Percentiles rank a stretch among this genome's conserved stretches.
These are phyloP conservation scores for Microctonus aethiopoides DNA, from an alignment of 2,888 invertebrate genomes.

Conservation along the genomic window DNA sequence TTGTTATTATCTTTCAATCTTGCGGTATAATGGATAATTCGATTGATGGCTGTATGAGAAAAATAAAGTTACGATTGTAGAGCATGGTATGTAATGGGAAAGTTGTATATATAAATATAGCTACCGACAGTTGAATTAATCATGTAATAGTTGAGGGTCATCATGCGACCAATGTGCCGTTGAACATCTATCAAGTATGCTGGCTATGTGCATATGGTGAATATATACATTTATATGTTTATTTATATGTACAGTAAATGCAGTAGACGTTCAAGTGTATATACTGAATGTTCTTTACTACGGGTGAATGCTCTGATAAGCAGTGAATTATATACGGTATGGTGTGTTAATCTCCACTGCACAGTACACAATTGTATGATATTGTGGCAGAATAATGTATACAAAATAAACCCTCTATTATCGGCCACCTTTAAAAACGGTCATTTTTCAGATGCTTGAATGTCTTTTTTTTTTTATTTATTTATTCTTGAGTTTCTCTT, in stretches of 20 bases:
- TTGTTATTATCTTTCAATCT: slow-evolving; percentile 10
- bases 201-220: neutral
- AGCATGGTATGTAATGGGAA: neutral
- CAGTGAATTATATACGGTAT: neutral
- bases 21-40: slow-evolving; percentile 9
- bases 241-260: neutral
- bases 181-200: neutral
- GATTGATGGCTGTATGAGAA: neutral
- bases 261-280: neutral
- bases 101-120: neutral
- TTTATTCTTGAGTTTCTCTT: too few species aligned
- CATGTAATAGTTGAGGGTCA: neutral
- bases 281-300: neutral
- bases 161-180: slow-evolving; percentile 12
- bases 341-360: too few species aligned
- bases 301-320: slow-evolving; percentile 18
- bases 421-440: too few species aligned
- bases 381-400: too few species aligned
- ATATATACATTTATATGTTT: neutral
- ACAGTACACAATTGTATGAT: neutral
- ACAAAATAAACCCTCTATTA: too few species aligned
- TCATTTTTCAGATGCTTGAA: too few species aligned
- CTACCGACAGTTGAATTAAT: neutral
- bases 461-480: too few species aligned
- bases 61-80: neutral